Percentiles rank a stretch among this genome's conserved stretches.
phyloP scores from a whole-genome alignment of 2,888 invertebrate genomes.

The Drosophila niveifrons region DNA sequence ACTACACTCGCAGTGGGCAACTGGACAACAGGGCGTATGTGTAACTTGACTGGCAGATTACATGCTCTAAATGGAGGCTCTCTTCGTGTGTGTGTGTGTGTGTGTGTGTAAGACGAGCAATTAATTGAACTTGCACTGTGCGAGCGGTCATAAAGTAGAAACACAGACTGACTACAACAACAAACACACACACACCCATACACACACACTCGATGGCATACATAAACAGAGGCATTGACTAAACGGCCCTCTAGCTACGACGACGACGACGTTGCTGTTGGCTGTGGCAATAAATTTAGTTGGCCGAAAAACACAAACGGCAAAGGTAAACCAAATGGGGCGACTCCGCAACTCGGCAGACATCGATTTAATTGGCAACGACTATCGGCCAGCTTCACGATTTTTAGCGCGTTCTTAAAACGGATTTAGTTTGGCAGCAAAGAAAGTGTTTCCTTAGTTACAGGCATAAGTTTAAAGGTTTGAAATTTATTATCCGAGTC shows the following conservation, averaged over 20 bases:
- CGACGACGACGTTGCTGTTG: not conserved
- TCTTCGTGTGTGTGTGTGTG: not conserved
- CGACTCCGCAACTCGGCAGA: not conserved
- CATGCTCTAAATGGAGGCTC: conserved; percentile 3
- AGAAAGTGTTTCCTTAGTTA: no score
- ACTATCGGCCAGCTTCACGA: not conserved
- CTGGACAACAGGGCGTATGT: not conserved
- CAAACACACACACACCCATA: not conserved
- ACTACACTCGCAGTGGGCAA: not conserved
- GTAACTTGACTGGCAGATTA: conserved; percentile 4
- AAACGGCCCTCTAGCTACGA: not conserved
- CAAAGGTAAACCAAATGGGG: not conserved
- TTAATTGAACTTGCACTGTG: conserved; percentile 65
- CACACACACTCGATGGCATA: not conserved
- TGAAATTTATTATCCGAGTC: no score
- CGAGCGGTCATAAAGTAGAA: conserved; percentile 45
- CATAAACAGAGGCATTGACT: not conserved
- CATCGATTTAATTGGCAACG: not conserved
- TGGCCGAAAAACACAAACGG: not conserved
- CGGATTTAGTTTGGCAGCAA: not conserved
- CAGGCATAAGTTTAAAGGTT: no score
- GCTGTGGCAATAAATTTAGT: conserved; percentile 1
- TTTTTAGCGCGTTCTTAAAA: not conserved
- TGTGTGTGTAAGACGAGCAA: conserved; percentile 47
- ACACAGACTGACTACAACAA: conserved; percentile 1